Percentiles rank a stretch among this genome's conserved stretches.
These are phyloP conservation scores for Falco novaeseelandiae DNA, from an alignment of 2,797 vertebrate species.

Conservation along the genomic window DNA sequence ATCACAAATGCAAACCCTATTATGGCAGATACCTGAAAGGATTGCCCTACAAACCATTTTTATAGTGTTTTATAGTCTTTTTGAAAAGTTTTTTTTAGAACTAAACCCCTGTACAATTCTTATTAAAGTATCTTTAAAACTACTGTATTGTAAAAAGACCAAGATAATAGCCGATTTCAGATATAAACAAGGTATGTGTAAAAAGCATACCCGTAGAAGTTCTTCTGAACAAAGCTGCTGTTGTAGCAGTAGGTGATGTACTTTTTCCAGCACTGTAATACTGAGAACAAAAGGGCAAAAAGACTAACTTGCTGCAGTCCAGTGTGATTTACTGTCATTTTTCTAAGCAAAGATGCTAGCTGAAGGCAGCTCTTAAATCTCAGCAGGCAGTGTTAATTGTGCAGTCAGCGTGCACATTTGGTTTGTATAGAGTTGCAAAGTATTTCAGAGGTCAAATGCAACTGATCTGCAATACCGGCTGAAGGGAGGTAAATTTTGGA, in stretches of 20 bases:
- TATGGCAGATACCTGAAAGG: not conserved
- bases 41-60: not conserved
- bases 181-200: not conserved
- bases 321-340: not conserved
- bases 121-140: not conserved
- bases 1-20: not conserved
- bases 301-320: not conserved
- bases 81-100: rapidly evolving
- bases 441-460: not conserved
- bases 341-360: not conserved
- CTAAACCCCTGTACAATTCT: not conserved
- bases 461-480: not conserved
- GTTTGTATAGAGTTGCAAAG: not conserved
- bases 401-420: not conserved
- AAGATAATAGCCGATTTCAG: not conserved
- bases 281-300: not conserved
- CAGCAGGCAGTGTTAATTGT: not conserved
- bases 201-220: not conserved
- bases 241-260: not conserved
- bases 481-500: not conserved
- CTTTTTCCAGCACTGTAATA: not conserved
- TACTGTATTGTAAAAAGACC: not conserved
- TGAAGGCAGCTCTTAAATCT: not conserved
- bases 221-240: not conserved
- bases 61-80: not conserved